These are phyloP conservation scores for Buceros bicornis DNA, from an alignment of 2,797 vertebrate species.

Conservation along the genomic window DNA sequence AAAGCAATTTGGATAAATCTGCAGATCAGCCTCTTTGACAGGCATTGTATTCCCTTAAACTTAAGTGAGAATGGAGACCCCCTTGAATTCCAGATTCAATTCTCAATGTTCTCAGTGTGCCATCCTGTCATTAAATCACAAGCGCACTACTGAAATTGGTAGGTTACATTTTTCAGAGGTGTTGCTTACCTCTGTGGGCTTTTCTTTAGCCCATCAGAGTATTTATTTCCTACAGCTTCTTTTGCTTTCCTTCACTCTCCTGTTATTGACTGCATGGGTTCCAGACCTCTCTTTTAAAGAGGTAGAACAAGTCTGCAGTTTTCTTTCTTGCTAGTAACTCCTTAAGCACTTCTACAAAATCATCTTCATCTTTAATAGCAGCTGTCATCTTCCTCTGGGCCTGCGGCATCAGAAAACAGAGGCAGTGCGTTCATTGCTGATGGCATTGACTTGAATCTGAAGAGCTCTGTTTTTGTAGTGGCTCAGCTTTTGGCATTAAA, in stretches of 20 bases:
- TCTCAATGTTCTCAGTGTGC: neutral
- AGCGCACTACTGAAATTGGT: neutral
- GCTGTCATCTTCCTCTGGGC: neutral
- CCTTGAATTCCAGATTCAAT: neutral
- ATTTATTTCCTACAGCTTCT: slow-evolving; percentile 11
- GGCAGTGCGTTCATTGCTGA: neutral
- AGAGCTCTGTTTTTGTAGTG: neutral
- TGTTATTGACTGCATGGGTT: slow-evolving; percentile 28
- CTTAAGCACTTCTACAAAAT: neutral
- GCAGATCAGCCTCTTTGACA: neutral
- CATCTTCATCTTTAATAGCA: slow-evolving; percentile 24
- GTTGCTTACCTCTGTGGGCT: neutral
- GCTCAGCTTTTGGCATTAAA: neutral
- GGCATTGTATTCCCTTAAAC: neutral
- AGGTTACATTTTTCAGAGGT: neutral
- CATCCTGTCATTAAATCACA: neutral
- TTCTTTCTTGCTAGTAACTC: slow-evolving; percentile 39
- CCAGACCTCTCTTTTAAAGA: slow-evolving; percentile 34
- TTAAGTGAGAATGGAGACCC: neutral
- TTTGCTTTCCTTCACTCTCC: slow-evolving; percentile 8
- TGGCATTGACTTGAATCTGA: neutral
- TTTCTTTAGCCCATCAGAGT: neutral
- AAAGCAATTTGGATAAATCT: neutral
- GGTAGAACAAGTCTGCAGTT: slow-evolving; percentile 15
- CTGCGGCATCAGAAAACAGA: neutral